Evolutionary conservation across 2,797 vertebrate species (phyloP), one percentile per base, ranked within the genome.

Genomic region (Morelia viridis): DNA sequence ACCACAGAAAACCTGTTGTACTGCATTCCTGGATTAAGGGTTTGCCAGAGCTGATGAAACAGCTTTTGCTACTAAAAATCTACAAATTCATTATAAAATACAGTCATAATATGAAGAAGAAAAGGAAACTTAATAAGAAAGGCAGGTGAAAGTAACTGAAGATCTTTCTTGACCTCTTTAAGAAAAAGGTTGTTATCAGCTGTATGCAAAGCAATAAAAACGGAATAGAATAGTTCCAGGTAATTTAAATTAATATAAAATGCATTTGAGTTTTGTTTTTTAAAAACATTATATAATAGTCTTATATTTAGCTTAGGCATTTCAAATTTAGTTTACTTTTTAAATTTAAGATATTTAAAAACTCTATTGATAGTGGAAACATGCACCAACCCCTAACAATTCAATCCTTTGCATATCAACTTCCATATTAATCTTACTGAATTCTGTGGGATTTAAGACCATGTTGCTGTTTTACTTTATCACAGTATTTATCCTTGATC

Each of bases 61-160:
- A 65, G 87, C 28, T n/a, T 88, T 89, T 41, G 15, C 61, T 65
- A 26, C 35, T 80, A 12, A 91, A 87, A 53, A 91, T 61, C 41
- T 80, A 91, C 57, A 87, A 31, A 91, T 60, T 76, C 35, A 41
- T 11, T 87, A 91, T 71, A 91, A 71, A 91, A 50, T 9, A 61
- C 2, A 31, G 17, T 22, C 46, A 24, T 61, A 62, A 24, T 50
- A 11, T 53, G 58, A 84, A 62, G 50, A 28, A 89, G 19, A 41
- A 65, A 83, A 90, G 9, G 8, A 50, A 64, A 19, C 41, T 50
- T 11, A 46, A 17, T 3, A 19, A 61, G n/a, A 17, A 60, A 57
- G 22, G 24, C 35, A 17, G 53, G 6, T 17, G 6, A 9, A 41
- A 22, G 15, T 24, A 57, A 6, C 50, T 71, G 26, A 58, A 17